phyloP scores from a whole-genome alignment of 2,113 vertebrate genomes.

The Proteles cristata region DNA sequence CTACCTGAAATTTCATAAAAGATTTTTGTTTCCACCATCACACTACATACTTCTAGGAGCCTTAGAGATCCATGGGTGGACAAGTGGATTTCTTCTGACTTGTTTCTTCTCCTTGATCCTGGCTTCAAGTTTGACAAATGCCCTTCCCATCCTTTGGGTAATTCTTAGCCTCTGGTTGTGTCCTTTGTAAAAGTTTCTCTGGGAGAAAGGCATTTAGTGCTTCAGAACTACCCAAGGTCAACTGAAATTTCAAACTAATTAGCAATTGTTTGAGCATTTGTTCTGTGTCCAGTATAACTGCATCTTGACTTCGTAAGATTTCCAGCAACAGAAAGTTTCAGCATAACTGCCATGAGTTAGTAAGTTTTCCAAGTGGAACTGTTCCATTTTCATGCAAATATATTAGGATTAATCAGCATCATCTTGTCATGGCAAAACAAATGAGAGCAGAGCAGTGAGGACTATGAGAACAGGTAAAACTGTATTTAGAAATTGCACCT shows the following conservation, averaged over 20 bases:
- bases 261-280: not conserved
- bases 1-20: constrained; percentile 13
- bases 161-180: not conserved
- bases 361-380: not conserved
- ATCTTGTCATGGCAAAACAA: not conserved
- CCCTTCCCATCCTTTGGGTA: not conserved
- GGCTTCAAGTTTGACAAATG: not conserved
- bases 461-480: not conserved
- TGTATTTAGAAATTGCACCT: not conserved
- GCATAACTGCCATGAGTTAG: not conserved
- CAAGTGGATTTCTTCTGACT: constrained; percentile 13
- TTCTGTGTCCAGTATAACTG: not conserved
- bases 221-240: not conserved
- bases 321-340: not conserved
- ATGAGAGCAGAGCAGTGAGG: not conserved
- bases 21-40: not conserved
- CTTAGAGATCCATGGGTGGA: not conserved
- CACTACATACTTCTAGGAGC: not conserved
- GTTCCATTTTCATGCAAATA: not conserved
- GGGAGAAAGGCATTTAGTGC: not conserved
- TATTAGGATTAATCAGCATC: not conserved
- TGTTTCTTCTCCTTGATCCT: not conserved
- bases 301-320: not conserved
- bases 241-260: not conserved
- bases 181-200: not conserved